These are phyloP conservation scores for Chondrosia reniformis DNA, from an alignment of 37 sponge, comb jelly and placozoan genomes.

Conservation along the genomic window DNA sequence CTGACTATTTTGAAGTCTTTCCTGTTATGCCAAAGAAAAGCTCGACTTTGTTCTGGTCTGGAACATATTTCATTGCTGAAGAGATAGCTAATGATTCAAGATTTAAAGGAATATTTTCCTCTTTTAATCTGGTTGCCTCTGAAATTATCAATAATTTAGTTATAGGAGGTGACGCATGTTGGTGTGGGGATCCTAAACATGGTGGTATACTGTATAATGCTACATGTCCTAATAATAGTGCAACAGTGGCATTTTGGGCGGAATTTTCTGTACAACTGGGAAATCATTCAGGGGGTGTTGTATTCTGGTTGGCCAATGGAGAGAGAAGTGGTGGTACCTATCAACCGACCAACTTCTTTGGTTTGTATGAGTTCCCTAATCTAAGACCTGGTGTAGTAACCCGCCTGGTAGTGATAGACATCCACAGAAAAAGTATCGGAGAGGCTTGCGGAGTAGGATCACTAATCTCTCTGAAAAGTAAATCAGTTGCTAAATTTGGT, in stretches of 20 bases:
- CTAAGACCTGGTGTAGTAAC: constrained; percentile 14
- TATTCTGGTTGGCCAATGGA: constrained; percentile 36
- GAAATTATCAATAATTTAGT: constrained; percentile 19
- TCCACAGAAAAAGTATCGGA: constrained; percentile 7
- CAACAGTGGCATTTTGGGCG: constrained; percentile 27
- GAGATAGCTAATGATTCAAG: background rate
- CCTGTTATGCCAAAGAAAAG: background rate
- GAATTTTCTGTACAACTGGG: constrained; percentile 32
- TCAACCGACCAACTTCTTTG: constrained; percentile 15
- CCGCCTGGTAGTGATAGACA: constrained; percentile 25
- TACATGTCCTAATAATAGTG: constrained; percentile 6
- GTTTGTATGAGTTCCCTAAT: constrained; percentile 22
- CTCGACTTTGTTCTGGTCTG: constrained; percentile 42
- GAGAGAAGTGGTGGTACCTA: constrained; percentile 21
- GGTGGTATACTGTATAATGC: constrained; percentile 4
- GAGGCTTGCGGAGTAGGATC: constrained; percentile 8
- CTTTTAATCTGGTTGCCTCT: constrained; percentile 24
- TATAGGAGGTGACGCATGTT: background rate
- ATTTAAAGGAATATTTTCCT: background rate
- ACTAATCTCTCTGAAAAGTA: background rate
- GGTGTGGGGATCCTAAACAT: constrained; percentile 26
- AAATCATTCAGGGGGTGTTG: constrained; percentile 8
- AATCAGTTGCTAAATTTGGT: background rate
- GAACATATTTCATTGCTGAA: constrained; percentile 18
- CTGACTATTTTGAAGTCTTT: constrained; percentile 8